Conservation (phyloP, 2,113 vertebrate genomes). For the Spilogale gracilis region DNA sequence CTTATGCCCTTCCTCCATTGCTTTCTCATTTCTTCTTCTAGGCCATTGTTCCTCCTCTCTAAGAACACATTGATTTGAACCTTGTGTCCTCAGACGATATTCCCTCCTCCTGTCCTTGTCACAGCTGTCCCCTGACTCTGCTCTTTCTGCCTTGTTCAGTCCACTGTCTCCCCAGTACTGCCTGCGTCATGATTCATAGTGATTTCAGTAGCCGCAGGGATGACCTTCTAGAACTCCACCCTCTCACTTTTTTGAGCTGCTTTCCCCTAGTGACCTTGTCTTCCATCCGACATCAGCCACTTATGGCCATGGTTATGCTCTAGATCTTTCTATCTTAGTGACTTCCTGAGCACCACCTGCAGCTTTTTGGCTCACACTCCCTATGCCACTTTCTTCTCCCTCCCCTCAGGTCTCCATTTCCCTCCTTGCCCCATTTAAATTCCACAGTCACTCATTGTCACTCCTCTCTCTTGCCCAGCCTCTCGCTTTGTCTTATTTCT, state of each 20-base stretch:
- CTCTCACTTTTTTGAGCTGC: neutral
- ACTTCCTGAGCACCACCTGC: neutral
- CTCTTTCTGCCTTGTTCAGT: neutral
- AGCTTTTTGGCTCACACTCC: neutral
- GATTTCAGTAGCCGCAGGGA: fast-evolving
- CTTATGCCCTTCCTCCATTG: neutral
- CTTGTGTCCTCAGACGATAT: neutral
- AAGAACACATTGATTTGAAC: neutral
- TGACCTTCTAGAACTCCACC: neutral
- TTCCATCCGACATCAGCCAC: neutral
- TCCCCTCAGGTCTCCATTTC: neutral
- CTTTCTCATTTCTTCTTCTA: neutral
- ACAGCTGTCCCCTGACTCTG: neutral
- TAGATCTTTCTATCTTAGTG: neutral
- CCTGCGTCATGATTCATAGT: neutral
- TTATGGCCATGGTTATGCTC: neutral
- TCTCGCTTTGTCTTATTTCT: neutral
- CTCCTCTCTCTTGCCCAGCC: neutral
- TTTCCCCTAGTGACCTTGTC: neutral
- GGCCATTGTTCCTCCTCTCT: neutral
- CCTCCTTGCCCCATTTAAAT: too few relatives aligned
- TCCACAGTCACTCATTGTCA: neutral
- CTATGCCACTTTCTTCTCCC: neutral
- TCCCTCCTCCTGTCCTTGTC: neutral
- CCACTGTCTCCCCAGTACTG: neutral